phyloP scores from a whole-genome alignment of 2,113 vertebrate species.

The Rhizomys pruinosus region DNA sequence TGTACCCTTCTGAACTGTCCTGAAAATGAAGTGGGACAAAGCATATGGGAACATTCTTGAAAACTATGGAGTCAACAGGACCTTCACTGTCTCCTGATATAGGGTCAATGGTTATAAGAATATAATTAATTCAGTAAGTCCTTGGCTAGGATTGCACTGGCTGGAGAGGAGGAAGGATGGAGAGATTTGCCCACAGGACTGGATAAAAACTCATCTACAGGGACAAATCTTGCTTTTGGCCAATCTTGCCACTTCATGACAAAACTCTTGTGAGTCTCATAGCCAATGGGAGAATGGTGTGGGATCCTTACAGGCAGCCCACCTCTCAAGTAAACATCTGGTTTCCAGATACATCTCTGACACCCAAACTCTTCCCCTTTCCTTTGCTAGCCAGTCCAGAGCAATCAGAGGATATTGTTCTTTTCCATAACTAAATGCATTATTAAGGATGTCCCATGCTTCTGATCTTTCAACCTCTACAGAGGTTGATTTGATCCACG shows the following conservation, averaged over 20 bases:
- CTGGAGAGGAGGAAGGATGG: neutral
- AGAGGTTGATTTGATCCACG: neutral
- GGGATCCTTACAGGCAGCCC: constrained; percentile 73
- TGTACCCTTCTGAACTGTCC: neutral
- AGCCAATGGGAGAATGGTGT: constrained; percentile 56
- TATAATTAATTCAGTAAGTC: constrained; percentile 32
- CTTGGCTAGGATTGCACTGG: neutral
- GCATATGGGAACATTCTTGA: neutral
- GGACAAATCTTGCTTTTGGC: constrained; percentile 69
- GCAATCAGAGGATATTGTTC: neutral
- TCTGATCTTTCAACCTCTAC: neutral
- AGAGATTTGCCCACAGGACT: neutral
- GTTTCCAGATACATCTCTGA: constrained; percentile 10
- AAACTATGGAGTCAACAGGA: neutral
- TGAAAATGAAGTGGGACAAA: neutral
- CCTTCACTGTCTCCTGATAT: neutral
- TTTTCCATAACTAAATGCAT: neutral
- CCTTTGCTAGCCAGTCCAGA: neutral
- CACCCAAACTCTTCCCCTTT: neutral
- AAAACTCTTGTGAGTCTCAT: constrained; percentile 79
- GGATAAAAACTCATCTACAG: constrained; percentile 67
- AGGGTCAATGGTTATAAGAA: neutral
- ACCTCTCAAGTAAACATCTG: constrained; percentile 58
- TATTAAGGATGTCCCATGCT: neutral
- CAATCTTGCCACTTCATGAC: constrained; percentile 76